Evolutionary conservation across 2,113 vertebrate species (phyloP), one percentile per base, ranked within the genome.

Genomic region (Thomomys bottae): DNA sequence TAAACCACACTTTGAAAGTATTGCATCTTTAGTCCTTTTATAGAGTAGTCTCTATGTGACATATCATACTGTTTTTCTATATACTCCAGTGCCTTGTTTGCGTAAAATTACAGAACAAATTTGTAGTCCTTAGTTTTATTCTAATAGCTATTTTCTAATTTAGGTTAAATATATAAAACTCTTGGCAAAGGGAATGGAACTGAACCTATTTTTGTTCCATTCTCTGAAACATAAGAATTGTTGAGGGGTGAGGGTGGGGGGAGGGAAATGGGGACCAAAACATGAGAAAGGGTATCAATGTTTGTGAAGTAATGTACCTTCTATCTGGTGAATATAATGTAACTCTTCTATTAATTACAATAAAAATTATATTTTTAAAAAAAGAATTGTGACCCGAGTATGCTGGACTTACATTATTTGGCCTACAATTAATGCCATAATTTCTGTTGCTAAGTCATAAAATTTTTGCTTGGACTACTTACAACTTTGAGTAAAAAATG

Each of bases 161-260:
- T 86, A 4, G 1, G 24, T n/a, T 77, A 59, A 17, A 2, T 18
- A 54, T 36, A 0, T 79, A 32, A 5, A 30, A n/a, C 23, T 84
- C 40, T 76, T 38, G 11, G 21, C 75, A 21, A 59, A 75, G 30
- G 49, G 5, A 72, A 2, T 45, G 17, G 23, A 21, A 24, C 42
- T 84, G 61, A 89, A 30, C 40, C 77, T 80, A 18, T 14, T 88
- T 80, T 67, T 84, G n/a, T 83, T 84, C 67, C 21, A 10, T 81
- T 86, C 84, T 78, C 38, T 81, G 75, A 92, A 79, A 84, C 54
- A 42, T 2, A 86, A 30, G 57, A 92, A n/a, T n/a, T n/a, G n/a
- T n/a, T n/a, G n/a, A n/a, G n/a, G n/a, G n/a, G n/a, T n/a, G n/a
- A n/a, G n/a, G n/a, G n/a, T n/a, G n/a, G n/a, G n/a, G n/a, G n/a